These are phyloP conservation scores for Pseudomugil tenellus DNA, from an alignment of 2,797 vertebrate genomes.

Conservation along the genomic window DNA sequence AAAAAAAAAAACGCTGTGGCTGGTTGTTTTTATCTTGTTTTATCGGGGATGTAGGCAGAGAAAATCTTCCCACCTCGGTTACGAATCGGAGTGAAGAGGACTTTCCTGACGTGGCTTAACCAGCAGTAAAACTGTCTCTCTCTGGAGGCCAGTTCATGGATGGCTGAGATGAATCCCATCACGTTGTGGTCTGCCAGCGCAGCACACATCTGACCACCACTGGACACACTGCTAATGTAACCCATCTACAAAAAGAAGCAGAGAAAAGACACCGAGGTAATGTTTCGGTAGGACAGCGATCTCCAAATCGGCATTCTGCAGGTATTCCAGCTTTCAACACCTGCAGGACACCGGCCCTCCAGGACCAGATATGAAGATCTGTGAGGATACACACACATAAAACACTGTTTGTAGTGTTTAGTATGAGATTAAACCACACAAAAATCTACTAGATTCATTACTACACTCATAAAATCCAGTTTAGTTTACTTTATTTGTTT, in stretches of 20 bases:
- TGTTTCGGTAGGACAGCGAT: not conserved
- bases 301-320: too few species aligned
- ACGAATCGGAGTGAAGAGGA: slow-evolving; percentile 87
- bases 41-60: not conserved
- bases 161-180: slow-evolving; percentile 91
- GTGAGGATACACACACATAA: not conserved
- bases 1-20: not conserved
- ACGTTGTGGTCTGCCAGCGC: slow-evolving; percentile 89
- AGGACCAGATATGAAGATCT: too few species aligned
- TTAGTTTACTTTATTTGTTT: not conserved
- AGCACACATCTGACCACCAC: slow-evolving; percentile 87
- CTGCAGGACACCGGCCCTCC: too few species aligned
- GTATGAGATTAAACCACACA: not conserved
- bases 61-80: slow-evolving; percentile 49
- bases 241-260: slow-evolving; percentile 83
- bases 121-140: slow-evolving; percentile 91
- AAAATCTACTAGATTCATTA: not conserved
- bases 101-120: slow-evolving; percentile 85
- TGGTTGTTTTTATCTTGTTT: not conserved
- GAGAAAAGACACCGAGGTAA: not conserved
- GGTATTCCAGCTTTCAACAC: too few species aligned
- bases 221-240: slow-evolving; percentile 89
- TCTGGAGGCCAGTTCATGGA: slow-evolving; percentile 91
- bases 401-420: too few species aligned
- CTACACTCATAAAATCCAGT: not conserved